phyloP scores from a whole-genome alignment of 1,140 invertebrate species.

The Aricia agestis region DNA sequence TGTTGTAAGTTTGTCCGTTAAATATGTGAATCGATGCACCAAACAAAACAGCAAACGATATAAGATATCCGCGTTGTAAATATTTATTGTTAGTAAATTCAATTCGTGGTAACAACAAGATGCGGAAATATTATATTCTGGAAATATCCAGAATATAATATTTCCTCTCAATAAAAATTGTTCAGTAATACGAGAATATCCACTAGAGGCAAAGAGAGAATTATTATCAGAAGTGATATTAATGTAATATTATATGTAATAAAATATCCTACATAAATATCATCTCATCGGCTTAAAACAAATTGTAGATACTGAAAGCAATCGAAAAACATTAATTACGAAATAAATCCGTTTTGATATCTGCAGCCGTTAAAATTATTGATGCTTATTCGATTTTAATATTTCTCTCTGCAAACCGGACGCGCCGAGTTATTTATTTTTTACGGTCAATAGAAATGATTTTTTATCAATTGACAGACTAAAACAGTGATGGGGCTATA shows the following conservation, averaged over 20 bases:
- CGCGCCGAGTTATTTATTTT: conserved; percentile 5
- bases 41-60: too few relatives aligned
- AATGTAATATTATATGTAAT: not conserved
- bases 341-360: conserved; percentile 1
- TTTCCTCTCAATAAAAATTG: not conserved
- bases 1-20: too few relatives aligned
- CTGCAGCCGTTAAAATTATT: not conserved
- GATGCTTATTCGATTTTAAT: conserved; percentile 1
- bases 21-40: too few relatives aligned
- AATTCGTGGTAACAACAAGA: not conserved
- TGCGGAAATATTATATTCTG: too few relatives aligned
- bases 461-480: not conserved
- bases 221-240: not conserved
- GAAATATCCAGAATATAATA: too few relatives aligned
- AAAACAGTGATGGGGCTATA: not conserved
- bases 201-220: not conserved
- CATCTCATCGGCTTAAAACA: conserved; percentile 7
- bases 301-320: not conserved
- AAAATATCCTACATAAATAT: not conserved
- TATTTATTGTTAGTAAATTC: not conserved
- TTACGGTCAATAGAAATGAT: not conserved
- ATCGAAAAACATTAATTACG: not conserved
- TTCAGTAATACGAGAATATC: not conserved
- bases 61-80: too few relatives aligned
- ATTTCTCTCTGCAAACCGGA: not conserved